Conservation (phyloP, 2,888 invertebrate species). For the Magallana nippona region DNA sequence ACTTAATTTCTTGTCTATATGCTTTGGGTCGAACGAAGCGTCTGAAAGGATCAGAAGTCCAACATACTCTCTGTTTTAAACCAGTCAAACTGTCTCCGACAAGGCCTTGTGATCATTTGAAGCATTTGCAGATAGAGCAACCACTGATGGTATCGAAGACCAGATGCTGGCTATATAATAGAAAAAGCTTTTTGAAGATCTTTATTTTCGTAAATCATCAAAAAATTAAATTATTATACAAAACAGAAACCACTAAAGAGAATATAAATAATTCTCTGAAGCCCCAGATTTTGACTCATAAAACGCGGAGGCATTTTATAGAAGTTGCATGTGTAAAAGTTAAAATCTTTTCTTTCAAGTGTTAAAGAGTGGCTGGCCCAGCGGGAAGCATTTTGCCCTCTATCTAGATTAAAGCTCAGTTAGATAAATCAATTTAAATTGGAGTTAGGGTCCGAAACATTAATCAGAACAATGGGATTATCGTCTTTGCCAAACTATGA, state of each 20-base stretch:
- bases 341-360: constrained; percentile 1
- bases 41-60: neutral
- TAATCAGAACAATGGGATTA: constrained; percentile 22
- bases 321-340: neutral
- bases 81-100: neutral
- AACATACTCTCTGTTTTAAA: neutral
- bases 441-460: neutral
- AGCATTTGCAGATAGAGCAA: neutral
- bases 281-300: constrained; percentile 9
- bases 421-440: constrained; percentile 24
- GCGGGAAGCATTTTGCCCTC: neutral
- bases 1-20: too few relatives aligned
- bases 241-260: constrained; percentile 4
- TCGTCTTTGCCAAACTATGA: constrained; percentile 12
- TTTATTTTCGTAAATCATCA: constrained; percentile 13
- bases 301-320: constrained; percentile 4
- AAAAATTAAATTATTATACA: constrained; percentile 23
- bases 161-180: constrained; percentile 1
- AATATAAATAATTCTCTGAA: constrained; percentile 4
- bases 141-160: neutral
- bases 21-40: neutral
- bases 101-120: neutral
- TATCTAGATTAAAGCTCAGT: constrained; percentile 24
- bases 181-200: constrained; percentile 14
- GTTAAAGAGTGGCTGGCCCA: neutral